Conservation (phyloP, 92 coral and sea anemone species). For the Siderastrea radians region DNA sequence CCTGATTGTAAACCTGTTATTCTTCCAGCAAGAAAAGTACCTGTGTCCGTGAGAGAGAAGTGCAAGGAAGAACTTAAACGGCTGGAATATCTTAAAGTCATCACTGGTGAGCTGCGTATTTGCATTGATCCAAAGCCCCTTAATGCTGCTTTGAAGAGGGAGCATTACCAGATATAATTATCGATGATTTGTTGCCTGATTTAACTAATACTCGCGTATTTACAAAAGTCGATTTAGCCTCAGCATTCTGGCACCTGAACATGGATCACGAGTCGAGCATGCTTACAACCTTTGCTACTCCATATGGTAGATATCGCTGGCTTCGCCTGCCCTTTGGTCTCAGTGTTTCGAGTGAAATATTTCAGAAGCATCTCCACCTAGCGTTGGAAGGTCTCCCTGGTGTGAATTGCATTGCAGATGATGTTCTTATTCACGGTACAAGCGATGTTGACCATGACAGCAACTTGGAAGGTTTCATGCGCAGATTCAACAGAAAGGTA, state of each 20-base stretch:
- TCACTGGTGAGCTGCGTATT: slow-evolving; percentile 19
- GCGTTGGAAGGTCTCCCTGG: slow-evolving; percentile 38
- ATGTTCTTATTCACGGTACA: slow-evolving; percentile 17
- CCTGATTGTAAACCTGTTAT: slow-evolving; percentile 12
- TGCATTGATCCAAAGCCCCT: slow-evolving; percentile 23
- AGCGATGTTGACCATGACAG: slow-evolving; percentile 33
- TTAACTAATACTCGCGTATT: slow-evolving; percentile 39
- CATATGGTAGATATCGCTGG: slow-evolving; percentile 30
- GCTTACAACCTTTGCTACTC: slow-evolving; percentile 15
- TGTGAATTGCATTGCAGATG: slow-evolving; percentile 35
- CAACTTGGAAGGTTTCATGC: neutral
- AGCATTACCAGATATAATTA: neutral
- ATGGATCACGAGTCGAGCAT: slow-evolving; percentile 20
- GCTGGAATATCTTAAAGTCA: neutral
- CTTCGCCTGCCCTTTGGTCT: slow-evolving; percentile 57
- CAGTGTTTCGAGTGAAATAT: slow-evolving; percentile 51
- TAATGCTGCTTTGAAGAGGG: slow-evolving; percentile 15
- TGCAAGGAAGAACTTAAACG: neutral
- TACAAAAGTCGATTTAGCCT: slow-evolving; percentile 41
- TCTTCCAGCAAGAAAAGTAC: slow-evolving; percentile 10
- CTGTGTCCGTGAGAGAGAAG: neutral
- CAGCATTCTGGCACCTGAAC: slow-evolving; percentile 35
- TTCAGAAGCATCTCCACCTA: slow-evolving; percentile 51
- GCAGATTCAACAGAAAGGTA: slow-evolving; percentile 33
- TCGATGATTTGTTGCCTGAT: slow-evolving; percentile 8